phyloP scores from a whole-genome alignment of 2,888 invertebrate genomes.

The Mechanitis messenoides region DNA sequence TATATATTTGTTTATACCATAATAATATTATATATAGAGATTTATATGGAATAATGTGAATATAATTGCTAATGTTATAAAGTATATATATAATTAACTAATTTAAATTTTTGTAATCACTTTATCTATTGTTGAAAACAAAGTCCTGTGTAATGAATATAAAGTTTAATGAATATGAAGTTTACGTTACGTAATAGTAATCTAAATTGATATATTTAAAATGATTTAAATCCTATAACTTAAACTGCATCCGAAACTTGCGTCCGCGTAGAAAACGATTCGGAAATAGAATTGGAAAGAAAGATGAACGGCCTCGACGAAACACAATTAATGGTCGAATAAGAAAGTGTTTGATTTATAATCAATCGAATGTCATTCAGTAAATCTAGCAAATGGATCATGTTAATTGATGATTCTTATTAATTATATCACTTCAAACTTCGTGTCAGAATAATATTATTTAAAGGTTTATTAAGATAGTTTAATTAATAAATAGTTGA shows the following conservation, averaged over 20 bases:
- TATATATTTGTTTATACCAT: not conserved
- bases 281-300: conserved; percentile 40
- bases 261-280: conserved; percentile 30
- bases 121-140: no score
- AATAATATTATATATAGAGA: no score
- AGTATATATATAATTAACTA: no score
- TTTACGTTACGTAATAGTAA: no score
- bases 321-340: conserved; percentile 34
- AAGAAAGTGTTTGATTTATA: conserved; percentile 35
- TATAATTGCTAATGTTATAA: no score
- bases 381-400: conserved; percentile 30
- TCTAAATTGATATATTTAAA: not conserved
- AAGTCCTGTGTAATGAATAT: no score
- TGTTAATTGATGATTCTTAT: conserved; percentile 34
- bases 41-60: no score
- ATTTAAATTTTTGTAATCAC: no score
- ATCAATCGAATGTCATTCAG: conserved; percentile 32
- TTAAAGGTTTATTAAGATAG: conserved; percentile 10
- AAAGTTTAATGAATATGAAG: no score
- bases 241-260: conserved; percentile 28
- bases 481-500: not conserved
- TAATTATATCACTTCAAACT: conserved; percentile 25
- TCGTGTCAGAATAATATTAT: conserved; percentile 14
- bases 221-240: conserved; percentile 22
- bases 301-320: conserved; percentile 37